Evolutionary conservation across 53 echinoderm and acorn worm species (phyloP), one percentile per base, ranked within the genome.

Genomic region (Holothuria scabra): DNA sequence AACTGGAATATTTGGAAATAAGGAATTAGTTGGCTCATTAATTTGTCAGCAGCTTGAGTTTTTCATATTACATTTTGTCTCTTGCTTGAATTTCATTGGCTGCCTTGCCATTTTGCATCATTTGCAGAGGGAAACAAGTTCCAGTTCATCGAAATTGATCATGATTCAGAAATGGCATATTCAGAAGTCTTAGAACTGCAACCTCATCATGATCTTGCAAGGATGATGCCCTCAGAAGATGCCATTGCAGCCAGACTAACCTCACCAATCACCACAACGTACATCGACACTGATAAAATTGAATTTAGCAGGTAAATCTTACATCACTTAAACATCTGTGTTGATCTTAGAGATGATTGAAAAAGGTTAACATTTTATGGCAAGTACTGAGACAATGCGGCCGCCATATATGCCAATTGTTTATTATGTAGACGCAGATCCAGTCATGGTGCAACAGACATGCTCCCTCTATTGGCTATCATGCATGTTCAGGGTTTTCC

Each of bases 91-190:
- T 44, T 25, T 18, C 46, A 74, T 14, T 44, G 21, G 46, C 41
- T 60, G 58, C n/a, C 81, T 31, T 61, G 57, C 33, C 11, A 25
- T 85, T 33, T 4, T 65, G 29, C 56, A 52, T 70, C 38, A 5
- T 32, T 57, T 66, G 0, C 66, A 93, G 93, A 95, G 41, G 91
- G 90, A 10, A 89, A 90, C 67, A 91, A 88, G 59, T 95, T 95
- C 81, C 89, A 92, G 65, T 97, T 97, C 87, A 90, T 94, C 76
- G 97, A 97, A 82, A 92, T 97, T 19, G 97, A 97, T 71, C 97
- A 97, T 67, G 97, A 97, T 72, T 84, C 90, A 21, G 84, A 86
- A 66, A 86, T 88, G 26, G 94, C 94, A 34, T 97, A 92, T 64
- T 88, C 93, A 31, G 94, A 94, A 85, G 84, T 83, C 8, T 63